Conservation (phyloP, 2,113 vertebrate genomes). For the Sturnus vulgaris region DNA sequence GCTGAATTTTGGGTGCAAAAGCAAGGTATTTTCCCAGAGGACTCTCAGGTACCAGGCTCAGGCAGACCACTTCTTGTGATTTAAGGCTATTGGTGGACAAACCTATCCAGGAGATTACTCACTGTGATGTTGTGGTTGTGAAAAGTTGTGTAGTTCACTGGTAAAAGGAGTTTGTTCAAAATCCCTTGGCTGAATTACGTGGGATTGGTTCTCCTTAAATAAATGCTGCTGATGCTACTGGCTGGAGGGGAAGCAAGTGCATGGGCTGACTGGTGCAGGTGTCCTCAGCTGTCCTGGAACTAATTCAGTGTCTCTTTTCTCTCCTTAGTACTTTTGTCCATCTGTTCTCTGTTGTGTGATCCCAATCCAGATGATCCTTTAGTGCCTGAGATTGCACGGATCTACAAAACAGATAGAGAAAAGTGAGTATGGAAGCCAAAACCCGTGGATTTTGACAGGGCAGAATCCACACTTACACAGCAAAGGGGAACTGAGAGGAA, state of each 20-base stretch:
- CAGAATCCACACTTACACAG: not conserved
- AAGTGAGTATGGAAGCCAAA: slow-evolving; percentile 83
- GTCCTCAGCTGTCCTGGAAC: not conserved
- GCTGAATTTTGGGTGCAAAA: not conserved
- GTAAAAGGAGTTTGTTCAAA: not conserved
- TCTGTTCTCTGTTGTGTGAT: slow-evolving; percentile 99
- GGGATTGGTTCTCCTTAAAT: not conserved
- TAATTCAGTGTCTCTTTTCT: slow-evolving; percentile 43
- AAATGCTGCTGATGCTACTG: not conserved
- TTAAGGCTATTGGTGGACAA: not conserved
- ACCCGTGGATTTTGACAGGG: not conserved
- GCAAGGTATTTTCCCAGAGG: not conserved
- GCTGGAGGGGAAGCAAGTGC: not conserved
- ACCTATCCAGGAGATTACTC: not conserved
- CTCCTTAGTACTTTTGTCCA: slow-evolving; percentile 94
- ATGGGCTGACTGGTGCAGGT: not conserved
- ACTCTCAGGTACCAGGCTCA: not conserved
- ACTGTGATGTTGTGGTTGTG: rapidly evolving
- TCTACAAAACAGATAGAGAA: slow-evolving; percentile 99
- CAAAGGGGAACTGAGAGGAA: not conserved
- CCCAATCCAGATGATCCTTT: slow-evolving; percentile 99
- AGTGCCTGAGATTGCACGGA: slow-evolving; percentile 99
- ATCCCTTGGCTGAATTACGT: not conserved
- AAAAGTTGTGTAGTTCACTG: not conserved
- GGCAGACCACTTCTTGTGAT: not conserved